Evolutionary conservation across 2,797 vertebrate species (phyloP).

Genomic region (Leptodactylus fallax): DNA sequence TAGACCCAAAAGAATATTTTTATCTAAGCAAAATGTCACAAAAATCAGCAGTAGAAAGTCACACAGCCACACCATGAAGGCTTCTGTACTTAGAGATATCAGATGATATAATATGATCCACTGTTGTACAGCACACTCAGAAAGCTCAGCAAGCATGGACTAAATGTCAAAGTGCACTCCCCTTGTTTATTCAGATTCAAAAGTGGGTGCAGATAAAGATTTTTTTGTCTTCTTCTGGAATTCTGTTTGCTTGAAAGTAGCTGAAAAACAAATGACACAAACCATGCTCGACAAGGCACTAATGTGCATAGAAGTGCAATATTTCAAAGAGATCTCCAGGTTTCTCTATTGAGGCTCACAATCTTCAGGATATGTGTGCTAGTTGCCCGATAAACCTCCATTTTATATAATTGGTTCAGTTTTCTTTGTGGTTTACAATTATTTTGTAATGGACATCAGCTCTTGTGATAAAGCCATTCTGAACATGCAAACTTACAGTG

Average conservation of each 20-base stretch:
- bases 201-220: neutral
- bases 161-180: constrained; percentile 53
- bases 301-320: neutral
- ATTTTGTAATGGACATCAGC: neutral
- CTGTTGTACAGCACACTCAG: neutral
- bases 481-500: neutral
- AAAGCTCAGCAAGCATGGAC: neutral
- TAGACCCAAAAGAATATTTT: too few relatives aligned
- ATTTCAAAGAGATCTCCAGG: neutral
- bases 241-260: constrained; percentile 6
- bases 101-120: neutral
- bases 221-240: constrained; percentile 49
- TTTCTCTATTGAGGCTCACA: neutral
- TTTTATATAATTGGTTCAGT: neutral
- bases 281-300: neutral
- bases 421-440: neutral
- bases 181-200: constrained; percentile 32
- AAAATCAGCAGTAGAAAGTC: too few relatives aligned
- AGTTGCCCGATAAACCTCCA: neutral
- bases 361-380: neutral
- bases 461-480: neutral
- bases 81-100: neutral
- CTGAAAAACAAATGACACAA: constrained; percentile 18
- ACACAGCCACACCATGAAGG: neutral
- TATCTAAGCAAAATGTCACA: too few relatives aligned